phyloP scores from a whole-genome alignment of 2,113 vertebrate species.

The Zapus hudsonius region DNA sequence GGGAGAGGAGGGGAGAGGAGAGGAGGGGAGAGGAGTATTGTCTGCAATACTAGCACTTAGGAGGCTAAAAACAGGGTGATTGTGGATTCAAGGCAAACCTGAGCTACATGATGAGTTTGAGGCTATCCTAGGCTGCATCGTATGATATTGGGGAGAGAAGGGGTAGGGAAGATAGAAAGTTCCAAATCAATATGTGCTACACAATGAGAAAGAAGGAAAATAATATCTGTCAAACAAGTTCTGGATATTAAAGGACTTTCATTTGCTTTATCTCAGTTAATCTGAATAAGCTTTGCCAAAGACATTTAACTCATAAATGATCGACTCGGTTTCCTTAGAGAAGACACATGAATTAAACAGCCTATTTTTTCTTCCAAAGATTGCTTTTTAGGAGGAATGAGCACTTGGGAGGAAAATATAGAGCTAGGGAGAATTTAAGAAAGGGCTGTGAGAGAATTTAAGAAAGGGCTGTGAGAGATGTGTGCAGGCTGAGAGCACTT shows the following conservation, averaged over 20 bases:
- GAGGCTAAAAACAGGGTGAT: not conserved
- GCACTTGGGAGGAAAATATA: not conserved
- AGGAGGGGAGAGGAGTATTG: not conserved
- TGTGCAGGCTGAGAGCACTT: too few relatives aligned
- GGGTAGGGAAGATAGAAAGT: not conserved
- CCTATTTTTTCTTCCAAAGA: not conserved
- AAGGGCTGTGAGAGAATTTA: not conserved
- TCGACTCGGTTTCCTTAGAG: slow-evolving; percentile 26
- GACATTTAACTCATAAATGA: not conserved
- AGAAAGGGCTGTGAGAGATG: not conserved
- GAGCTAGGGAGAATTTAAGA: not conserved
- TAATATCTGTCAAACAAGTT: slow-evolving; percentile 13
- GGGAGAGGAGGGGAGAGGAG: not conserved
- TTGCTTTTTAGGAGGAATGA: slow-evolving; percentile 46
- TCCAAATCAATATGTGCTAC: not conserved
- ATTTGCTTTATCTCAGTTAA: slow-evolving; percentile 26
- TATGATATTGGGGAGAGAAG: too few relatives aligned
- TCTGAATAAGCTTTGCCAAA: not conserved
- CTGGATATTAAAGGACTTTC: not conserved
- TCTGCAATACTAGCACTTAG: not conserved
- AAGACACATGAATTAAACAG: not conserved
- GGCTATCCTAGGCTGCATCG: too few relatives aligned
- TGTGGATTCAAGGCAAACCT: not conserved
- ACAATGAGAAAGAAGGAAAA: not conserved
- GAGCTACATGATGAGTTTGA: too few relatives aligned